These are phyloP conservation scores for Drosophila pachea DNA, from an alignment of 1,140 invertebrate genomes.

Conservation along the genomic window DNA sequence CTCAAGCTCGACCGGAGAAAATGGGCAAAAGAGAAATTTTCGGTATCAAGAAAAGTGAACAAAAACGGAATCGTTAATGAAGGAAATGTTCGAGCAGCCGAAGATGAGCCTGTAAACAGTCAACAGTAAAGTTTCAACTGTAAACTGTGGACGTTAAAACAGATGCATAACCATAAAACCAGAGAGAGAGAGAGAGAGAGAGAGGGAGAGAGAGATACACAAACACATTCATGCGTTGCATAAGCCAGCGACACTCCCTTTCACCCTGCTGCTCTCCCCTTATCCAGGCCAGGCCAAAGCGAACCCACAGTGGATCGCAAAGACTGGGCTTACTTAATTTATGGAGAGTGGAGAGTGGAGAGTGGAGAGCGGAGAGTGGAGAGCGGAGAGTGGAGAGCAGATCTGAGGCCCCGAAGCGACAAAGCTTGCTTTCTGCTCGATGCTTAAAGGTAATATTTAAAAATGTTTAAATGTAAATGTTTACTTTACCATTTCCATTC, in stretches of 20 bases:
- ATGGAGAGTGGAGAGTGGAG: conserved; percentile 58
- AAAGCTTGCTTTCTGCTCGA: conserved; percentile 65
- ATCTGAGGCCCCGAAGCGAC: conserved; percentile 57
- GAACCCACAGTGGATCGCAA: conserved; percentile 15
- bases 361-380: conserved; percentile 25
- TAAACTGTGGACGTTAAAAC: conserved; percentile 37
- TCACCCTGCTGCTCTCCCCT: conserved; percentile 14
- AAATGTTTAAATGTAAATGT: conserved; percentile 45
- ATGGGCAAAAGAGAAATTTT: conserved; percentile 57
- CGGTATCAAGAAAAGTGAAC: conserved; percentile 45
- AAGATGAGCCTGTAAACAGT: conserved; percentile 71
- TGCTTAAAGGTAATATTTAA: conserved; percentile 6
- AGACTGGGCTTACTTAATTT: conserved; percentile 64
- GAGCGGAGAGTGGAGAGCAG: too few relatives aligned
- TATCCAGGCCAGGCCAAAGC: conserved; percentile 16
- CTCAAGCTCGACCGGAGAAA: conserved; percentile 30
- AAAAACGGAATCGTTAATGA: conserved; percentile 72
- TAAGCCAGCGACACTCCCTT: conserved; percentile 32
- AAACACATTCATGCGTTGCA: conserved; percentile 43
- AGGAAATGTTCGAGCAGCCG: conserved; percentile 58
- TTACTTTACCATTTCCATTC: conserved; percentile 63
- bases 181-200: conserved; percentile 17
- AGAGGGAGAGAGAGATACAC: too few relatives aligned
- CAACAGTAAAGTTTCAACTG: conserved; percentile 13
- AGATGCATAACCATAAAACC: conserved; percentile 75